Conservation (phyloP, 2,797 vertebrate genomes). For the Trematomus bernacchii region DNA sequence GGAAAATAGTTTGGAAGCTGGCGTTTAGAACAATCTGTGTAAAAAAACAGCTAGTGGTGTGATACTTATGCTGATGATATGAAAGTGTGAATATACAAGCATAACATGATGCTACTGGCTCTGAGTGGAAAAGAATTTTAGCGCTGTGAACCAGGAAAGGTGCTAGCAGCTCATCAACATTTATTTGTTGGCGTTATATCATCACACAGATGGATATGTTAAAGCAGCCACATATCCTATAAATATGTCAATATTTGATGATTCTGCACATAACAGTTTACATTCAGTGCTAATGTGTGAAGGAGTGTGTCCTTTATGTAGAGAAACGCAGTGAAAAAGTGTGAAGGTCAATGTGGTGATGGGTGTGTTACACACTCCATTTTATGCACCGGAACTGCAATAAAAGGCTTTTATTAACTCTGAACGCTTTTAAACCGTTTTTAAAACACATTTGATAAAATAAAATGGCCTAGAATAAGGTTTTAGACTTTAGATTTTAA, state of each 20-base stretch:
- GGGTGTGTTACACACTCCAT: background rate
- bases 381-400: background rate
- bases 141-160: background rate
- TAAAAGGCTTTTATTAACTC: too few relatives aligned
- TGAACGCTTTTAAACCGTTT: too few relatives aligned
- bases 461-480: too few relatives aligned
- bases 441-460: too few relatives aligned
- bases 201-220: background rate
- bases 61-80: constrained; percentile 17
- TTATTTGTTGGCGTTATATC: background rate
- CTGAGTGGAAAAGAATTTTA: constrained; percentile 13
- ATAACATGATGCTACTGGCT: background rate
- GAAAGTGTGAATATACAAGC: constrained; percentile 29
- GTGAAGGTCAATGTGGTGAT: background rate
- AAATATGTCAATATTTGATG: background rate
- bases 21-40: background rate
- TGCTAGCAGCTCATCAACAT: constrained; percentile 9
- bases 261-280: background rate
- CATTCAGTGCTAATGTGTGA: background rate
- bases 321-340: background rate
- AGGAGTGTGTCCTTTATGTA: background rate
- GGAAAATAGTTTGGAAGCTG: background rate
- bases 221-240: background rate
- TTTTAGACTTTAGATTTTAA: too few relatives aligned
- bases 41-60: background rate